Conservation (phyloP, 2,797 vertebrate genomes). For the Nyctalus aviator region DNA sequence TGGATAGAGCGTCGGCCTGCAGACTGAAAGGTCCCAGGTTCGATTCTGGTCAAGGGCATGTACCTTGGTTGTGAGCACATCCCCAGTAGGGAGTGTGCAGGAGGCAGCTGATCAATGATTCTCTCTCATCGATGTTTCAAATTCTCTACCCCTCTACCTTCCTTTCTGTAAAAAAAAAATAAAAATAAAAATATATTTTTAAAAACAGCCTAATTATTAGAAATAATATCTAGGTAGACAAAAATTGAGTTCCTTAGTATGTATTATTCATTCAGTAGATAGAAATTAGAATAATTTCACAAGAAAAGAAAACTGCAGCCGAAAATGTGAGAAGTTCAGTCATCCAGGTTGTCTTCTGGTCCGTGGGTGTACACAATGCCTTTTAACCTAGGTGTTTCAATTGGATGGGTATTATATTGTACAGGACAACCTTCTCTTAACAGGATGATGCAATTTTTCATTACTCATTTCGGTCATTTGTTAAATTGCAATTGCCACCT, state of each 20-base stretch:
- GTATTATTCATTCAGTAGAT: not conserved
- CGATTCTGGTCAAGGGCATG: no score
- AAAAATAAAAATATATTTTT: not conserved
- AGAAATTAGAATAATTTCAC: slow-evolving; percentile 46
- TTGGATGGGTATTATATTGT: not conserved
- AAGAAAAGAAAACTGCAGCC: slow-evolving; percentile 27
- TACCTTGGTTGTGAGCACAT: no score
- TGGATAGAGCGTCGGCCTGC: no score
- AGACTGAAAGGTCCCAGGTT: no score
- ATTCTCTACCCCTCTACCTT: no score
- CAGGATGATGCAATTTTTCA: slow-evolving; percentile 9
- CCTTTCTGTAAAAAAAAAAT: no score
- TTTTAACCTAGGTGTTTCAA: slow-evolving; percentile 20
- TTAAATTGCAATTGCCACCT: not conserved
- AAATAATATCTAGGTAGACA: slow-evolving; percentile 33
- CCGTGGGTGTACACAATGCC: not conserved
- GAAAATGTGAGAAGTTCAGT: not conserved
- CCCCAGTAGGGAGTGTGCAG: no score
- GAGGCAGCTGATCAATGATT: no score
- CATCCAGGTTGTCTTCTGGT: not conserved
- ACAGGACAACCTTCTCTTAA: not conserved
- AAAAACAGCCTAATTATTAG: not conserved
- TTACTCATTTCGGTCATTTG: not conserved
- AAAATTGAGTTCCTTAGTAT: slow-evolving; percentile 29
- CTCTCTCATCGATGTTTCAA: no score